A percentile compares a stretch with the other conserved stretches of the same genome.
Evolutionary conservation across 2,797 vertebrate genomes (phyloP).

Genomic region (Champsocephalus esox): DNA sequence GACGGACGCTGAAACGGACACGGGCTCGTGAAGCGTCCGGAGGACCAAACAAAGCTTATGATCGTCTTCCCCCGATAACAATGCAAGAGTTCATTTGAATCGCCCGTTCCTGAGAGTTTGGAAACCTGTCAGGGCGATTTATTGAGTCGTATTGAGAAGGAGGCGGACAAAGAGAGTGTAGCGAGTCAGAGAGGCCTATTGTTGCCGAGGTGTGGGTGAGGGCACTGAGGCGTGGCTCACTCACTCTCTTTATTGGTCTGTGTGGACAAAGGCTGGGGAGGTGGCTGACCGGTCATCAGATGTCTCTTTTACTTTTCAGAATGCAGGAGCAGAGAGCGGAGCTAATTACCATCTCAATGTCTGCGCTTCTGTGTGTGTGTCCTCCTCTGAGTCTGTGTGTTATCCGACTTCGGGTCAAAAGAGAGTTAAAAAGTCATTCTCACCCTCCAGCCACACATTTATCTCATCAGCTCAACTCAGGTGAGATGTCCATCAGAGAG

Average conservation of each 20-base stretch:
- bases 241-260: slow-evolving; percentile 41
- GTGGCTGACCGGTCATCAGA: slow-evolving; percentile 79
- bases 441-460: background rate
- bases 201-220: slow-evolving; percentile 61
- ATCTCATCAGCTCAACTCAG: slow-evolving; percentile 13
- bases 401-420: background rate
- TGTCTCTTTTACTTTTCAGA: slow-evolving; percentile 79
- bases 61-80: slow-evolving; percentile 39
- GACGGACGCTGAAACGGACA: slow-evolving; percentile 60
- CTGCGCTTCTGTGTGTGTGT: slow-evolving; percentile 25
- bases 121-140: slow-evolving; percentile 76
- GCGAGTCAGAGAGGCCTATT: slow-evolving; percentile 65
- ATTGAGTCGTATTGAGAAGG: slow-evolving; percentile 81
- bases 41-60: slow-evolving; percentile 46
- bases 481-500: slow-evolving; percentile 34
- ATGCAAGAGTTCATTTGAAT: slow-evolving; percentile 53
- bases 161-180: slow-evolving; percentile 58
- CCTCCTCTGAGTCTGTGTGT: slow-evolving; percentile 7
- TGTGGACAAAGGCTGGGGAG: slow-evolving; percentile 75
- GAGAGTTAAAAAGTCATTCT: slow-evolving; percentile 9
- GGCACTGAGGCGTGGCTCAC: slow-evolving; percentile 52
- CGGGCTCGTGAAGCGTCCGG: slow-evolving; percentile 20
- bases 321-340: slow-evolving; percentile 65
- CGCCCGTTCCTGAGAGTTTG: slow-evolving; percentile 51
- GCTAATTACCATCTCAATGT: slow-evolving; percentile 81